Base-by-base conservation (phyloP, 1,140 invertebrate genomes). In the Belonocnema kinseyi region DNA sequence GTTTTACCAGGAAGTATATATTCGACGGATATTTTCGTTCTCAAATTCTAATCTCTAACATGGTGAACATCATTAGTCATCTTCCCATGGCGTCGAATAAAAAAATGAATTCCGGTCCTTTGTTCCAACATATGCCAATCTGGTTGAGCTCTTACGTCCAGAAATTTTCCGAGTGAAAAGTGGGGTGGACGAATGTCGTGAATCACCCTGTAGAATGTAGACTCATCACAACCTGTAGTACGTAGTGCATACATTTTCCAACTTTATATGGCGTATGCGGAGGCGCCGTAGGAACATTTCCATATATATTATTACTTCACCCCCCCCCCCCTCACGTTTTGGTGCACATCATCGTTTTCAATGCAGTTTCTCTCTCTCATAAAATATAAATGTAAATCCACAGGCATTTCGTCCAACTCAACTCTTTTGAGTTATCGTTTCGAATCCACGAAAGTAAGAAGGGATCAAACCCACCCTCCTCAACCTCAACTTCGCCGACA, bases 221-320 rank as follows among this genome's bases (percentile, higher is more conserved):
- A 54, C 17, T n/a, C 19, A 54, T 54, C n/a, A 54, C 53, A 54
- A 54, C 17, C 53, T 54, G 53, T 54, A 54, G 53, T 54, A 54
- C 53, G 16, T 54, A 54, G 56, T 50, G 56, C 46, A 70, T 74
- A 75, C 76, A 75, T 56, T 73, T 54, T 50, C 56, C 75, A 76
- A 80, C 77, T 83, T 78, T 74, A 77, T 74, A 77, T 40, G 46
- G 17, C 51, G 79, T 54, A 54, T 54, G 71, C 14, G 26, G 21
- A 21, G 77, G 73, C 14, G 70, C 73, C 77, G 76, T 80, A 75
- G 75, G 82, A 82, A 85, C 76, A 85, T 87, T 85, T 83, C 83
- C 85, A 85, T 85, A 85, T 84, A 84, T 85, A 87, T 84, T 85
- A 85, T 87, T 87, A 83, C 81, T 54, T 2, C 53, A 2, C n/a